Evolutionary conservation across 2,113 vertebrate genomes (phyloP).

Genomic region (human): DNA sequence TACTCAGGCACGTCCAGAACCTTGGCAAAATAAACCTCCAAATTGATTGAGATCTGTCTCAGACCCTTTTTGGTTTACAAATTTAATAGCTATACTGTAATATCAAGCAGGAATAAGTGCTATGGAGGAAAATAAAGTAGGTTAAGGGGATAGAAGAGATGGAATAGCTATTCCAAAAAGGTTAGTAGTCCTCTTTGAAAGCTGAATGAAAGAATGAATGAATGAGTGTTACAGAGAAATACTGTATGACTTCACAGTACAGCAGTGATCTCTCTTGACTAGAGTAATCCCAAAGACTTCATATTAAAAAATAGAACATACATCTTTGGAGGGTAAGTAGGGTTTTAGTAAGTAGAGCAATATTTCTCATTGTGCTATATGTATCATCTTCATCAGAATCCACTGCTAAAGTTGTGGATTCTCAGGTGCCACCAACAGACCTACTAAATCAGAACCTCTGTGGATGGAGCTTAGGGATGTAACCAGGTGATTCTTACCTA

Average conservation of each 20-base stretch:
- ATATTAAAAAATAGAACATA: neutral
- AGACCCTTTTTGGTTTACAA: too few species aligned
- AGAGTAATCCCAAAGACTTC: slow-evolving; percentile 12
- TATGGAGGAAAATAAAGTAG: neutral
- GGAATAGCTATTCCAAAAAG: neutral
- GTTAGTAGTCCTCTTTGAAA: neutral
- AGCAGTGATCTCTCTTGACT: neutral
- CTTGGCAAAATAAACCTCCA: too few species aligned
- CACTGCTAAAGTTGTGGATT: neutral
- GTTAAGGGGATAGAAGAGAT: neutral
- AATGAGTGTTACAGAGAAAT: slow-evolving; percentile 8
- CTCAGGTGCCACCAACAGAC: neutral
- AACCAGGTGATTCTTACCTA: neutral
- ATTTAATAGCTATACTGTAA: neutral
- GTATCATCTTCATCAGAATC: neutral
- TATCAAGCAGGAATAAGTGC: neutral
- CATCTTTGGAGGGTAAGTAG: neutral
- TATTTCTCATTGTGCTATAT: neutral
- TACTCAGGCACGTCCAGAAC: too few species aligned
- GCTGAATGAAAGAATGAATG: neutral
- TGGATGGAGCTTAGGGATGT: neutral
- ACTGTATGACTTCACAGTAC: neutral
- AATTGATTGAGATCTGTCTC: too few species aligned
- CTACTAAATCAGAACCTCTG: neutral
- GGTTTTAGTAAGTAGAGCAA: neutral